A percentile compares a stretch with the other conserved stretches of the same genome.
phyloP scores from a whole-genome alignment of 2,888 invertebrate genomes.

The Limnephilus marmoratus region DNA sequence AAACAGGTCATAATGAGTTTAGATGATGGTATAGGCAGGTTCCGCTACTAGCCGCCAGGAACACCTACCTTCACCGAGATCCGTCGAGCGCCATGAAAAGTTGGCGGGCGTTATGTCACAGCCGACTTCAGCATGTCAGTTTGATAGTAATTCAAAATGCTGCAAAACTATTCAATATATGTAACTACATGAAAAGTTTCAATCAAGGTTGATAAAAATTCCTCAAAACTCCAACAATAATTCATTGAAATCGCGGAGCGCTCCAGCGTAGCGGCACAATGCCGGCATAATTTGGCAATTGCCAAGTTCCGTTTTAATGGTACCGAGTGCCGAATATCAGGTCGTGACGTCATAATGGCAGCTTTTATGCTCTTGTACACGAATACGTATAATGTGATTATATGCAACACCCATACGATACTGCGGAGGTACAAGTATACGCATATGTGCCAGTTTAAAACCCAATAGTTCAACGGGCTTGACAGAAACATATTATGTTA shows the following conservation, averaged over 20 bases:
- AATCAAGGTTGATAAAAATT: neutral
- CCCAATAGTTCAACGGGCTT: neutral
- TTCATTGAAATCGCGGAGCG: neutral
- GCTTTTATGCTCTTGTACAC: neutral
- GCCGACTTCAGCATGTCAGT: neutral
- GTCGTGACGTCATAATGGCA: neutral
- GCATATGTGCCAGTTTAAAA: neutral
- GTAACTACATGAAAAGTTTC: neutral
- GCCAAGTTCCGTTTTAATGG: neutral
- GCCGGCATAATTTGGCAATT: neutral
- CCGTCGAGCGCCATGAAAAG: neutral
- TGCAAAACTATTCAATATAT: neutral
- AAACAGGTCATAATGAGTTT: neutral
- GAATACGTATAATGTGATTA: neutral
- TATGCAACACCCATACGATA: neutral
- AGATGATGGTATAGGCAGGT: too few species aligned
- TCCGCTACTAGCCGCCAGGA: too few species aligned
- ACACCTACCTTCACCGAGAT: neutral
- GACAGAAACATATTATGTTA: neutral
- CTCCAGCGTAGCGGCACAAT: slow-evolving; percentile 2
- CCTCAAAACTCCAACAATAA: neutral
- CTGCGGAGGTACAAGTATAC: neutral
- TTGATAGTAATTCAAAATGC: neutral
- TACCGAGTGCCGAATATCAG: neutral
- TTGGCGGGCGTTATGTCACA: neutral